Base-by-base conservation (phyloP, 2,797 vertebrate species). In the Trachops cirrhosus region DNA sequence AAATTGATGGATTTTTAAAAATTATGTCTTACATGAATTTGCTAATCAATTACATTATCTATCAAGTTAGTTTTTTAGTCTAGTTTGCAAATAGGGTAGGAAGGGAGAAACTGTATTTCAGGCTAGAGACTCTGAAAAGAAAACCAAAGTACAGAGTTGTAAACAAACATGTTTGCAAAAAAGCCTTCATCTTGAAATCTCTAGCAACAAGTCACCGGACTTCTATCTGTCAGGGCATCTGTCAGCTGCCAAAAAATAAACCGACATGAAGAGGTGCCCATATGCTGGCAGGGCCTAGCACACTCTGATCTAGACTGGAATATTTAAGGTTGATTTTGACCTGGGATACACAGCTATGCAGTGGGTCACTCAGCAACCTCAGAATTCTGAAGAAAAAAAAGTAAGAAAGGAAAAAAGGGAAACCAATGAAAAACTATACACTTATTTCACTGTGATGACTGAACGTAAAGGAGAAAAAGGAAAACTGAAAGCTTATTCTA, bases 381-480 rank as follows among this genome's bases (percentile, higher is more conserved):
- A 98, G 98, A 98, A 98, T 98, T 98, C 96, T 98, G 97, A 98
- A n/a, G 79, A 84, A 19, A 24, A 89, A 5, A 87, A 48, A 89
- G n/a, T 32, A 37, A 75, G 11, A 37, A 77, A 62, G 10, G 3
- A 78, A 11, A n/a, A 22, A 48, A 37, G 50, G n/a, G 26, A 9
- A 32, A 16, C 26, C 14, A 59, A 39, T 97, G 88, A 94, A 93
- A 96, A 96, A 99, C 97, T 98, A 96, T 98, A 98, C 98, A 98
- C 98, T 99, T 99, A 98, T 98, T 99, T 99, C 98, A 99, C 98
- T 99, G 98, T 99, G 98, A 99, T 98, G 98, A 99, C 98, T 98
- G 98, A 99, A 99, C 98, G 98, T 98, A 99, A 98, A 98, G 96
- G 97, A 98, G 98, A 98, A 97, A 97, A 98, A 98, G 98, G 97